Conservation (phyloP, 2,888 invertebrate species). For the Camptogramma bilineatum region DNA sequence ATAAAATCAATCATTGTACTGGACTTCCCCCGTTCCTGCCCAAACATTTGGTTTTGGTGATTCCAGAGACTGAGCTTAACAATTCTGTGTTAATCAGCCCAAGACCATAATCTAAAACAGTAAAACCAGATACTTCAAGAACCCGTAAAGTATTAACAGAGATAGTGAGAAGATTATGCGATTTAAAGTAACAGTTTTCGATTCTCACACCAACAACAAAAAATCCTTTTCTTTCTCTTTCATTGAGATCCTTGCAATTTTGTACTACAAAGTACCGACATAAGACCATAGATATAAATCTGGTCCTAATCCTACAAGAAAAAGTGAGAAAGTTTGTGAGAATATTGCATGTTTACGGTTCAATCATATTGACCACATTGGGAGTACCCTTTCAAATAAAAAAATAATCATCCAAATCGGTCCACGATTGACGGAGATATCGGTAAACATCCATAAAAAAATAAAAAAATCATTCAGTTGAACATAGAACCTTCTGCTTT, state of each 20-base stretch:
- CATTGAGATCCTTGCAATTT: slow-evolving; percentile 30
- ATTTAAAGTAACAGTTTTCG: slow-evolving; percentile 26
- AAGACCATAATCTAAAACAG: neutral
- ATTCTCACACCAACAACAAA: slow-evolving; percentile 30
- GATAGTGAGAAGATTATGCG: slow-evolving; percentile 6
- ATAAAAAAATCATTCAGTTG: too few species aligned
- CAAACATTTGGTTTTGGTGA: too few species aligned
- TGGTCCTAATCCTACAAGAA: slow-evolving; percentile 37
- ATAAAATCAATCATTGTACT: too few species aligned
- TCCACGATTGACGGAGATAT: too few species aligned
- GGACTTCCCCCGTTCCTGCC: too few species aligned
- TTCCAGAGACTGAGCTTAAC: too few species aligned
- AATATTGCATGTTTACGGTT: neutral
- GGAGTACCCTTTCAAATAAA: too few species aligned
- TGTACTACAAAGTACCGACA: slow-evolving; percentile 41
- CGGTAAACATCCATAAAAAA: too few species aligned
- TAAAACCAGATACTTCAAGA: neutral
- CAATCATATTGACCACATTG: neutral
- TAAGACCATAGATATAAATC: slow-evolving; percentile 18
- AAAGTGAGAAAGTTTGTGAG: neutral
- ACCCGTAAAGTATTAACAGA: neutral
- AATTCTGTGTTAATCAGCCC: neutral
- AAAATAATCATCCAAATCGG: too few species aligned
- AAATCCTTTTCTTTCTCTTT: slow-evolving; percentile 28
- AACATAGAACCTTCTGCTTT: too few species aligned